These are phyloP conservation scores for Rhyzopertha dominica DNA, from an alignment of 1,140 invertebrate species.

Conservation along the genomic window DNA sequence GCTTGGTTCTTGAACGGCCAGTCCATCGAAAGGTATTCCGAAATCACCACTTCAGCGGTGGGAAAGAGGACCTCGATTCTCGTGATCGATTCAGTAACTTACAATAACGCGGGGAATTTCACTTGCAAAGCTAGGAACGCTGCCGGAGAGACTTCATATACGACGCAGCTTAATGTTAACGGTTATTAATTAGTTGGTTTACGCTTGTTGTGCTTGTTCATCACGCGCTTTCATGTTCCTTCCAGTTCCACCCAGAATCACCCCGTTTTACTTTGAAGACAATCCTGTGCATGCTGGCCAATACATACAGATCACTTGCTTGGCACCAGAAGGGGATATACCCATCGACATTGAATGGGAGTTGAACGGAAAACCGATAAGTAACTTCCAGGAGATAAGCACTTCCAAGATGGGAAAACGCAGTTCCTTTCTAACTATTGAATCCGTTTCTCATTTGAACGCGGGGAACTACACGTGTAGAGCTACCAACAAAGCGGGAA, in stretches of 20 bases:
- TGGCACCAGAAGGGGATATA: constrained; percentile 63
- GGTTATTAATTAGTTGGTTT: constrained; percentile 52
- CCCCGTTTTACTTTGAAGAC: constrained; percentile 61
- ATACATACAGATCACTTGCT: constrained; percentile 66
- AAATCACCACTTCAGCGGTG: constrained; percentile 45
- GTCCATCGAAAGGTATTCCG: constrained; percentile 17
- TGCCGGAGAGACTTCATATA: constrained; percentile 59
- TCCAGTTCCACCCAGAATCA: constrained; percentile 60
- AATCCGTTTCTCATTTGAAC: constrained; percentile 64
- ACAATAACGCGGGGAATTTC: constrained; percentile 72
- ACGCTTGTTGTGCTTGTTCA: constrained; percentile 46
- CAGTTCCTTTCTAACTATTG: constrained; percentile 56
- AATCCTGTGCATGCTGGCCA: constrained; percentile 63
- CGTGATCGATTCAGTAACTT: constrained; percentile 67
- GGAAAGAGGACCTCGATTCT: constrained; percentile 66
- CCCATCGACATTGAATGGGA: constrained; percentile 63
- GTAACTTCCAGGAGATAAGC: constrained; percentile 26
- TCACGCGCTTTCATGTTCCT: too few relatives aligned
- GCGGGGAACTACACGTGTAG: constrained; percentile 60
- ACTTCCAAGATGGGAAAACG: constrained; percentile 34
- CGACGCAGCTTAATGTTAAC: constrained; percentile 58
- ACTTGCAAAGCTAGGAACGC: constrained; percentile 70
- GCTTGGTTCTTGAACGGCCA: constrained; percentile 47
- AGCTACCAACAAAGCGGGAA: constrained; percentile 65
- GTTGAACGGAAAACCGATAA: constrained; percentile 51